phyloP scores from a whole-genome alignment of 2,888 invertebrate species.

The Ischnus inquisitorius region DNA sequence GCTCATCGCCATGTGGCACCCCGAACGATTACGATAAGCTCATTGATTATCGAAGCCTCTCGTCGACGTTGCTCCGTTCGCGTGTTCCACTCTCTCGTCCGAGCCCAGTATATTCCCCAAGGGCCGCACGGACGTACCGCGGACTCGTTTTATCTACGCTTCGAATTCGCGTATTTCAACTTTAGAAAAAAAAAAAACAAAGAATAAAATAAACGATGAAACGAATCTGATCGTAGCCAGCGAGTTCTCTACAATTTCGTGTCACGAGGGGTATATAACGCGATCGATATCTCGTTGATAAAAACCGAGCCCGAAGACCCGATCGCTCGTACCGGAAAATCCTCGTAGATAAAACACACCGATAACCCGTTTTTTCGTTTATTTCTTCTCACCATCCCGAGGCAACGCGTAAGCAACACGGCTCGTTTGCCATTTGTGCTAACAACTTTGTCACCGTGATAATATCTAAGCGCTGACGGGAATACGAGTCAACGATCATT shows the following conservation, averaged over 20 bases:
- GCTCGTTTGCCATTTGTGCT: conserved; percentile 52
- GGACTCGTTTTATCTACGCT: background rate
- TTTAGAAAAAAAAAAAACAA: background rate
- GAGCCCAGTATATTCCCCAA: conserved; percentile 43
- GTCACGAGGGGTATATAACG: background rate
- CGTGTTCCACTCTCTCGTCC: background rate
- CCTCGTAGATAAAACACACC: conserved; percentile 1
- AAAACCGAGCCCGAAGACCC: background rate
- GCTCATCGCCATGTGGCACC: conserved; percentile 51
- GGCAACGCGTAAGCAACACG: conserved; percentile 3
- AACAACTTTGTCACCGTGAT: conserved; percentile 33
- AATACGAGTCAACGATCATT: conserved; percentile 5
- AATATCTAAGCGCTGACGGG: conserved; percentile 4
- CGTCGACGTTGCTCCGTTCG: conserved; percentile 37
- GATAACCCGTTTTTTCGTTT: conserved; percentile 2
- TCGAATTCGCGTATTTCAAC: background rate
- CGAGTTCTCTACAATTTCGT: background rate
- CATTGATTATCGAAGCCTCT: conserved; percentile 81
- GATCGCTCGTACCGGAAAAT: background rate
- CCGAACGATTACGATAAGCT: conserved; percentile 69
- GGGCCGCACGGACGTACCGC: background rate
- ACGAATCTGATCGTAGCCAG: background rate
- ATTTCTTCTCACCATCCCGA: background rate
- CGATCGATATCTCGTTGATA: background rate
- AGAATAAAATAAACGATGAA: no score